phyloP scores from a whole-genome alignment of 2,113 vertebrate species.

The Rattus norvegicus region GRCr8 NC_086022.1:18686501-18687000 shows the following conservation, averaged over 20 bases:
- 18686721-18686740: neutral
- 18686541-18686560: neutral
- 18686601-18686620: neutral
- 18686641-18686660: neutral
- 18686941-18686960: no score
- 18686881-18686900: neutral
- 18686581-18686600: neutral
- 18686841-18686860: neutral
- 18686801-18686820: constrained; percentile 10
- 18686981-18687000: no score
- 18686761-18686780: neutral
- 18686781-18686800: neutral
- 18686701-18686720: neutral
- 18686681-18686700: neutral
- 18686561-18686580: neutral
- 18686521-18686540: neutral
- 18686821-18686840: neutral
- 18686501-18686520: no score
- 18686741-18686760: neutral
- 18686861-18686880: neutral
- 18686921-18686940: no score
- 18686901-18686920: no score
- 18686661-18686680: neutral
- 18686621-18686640: neutral
- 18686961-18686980: no score